Conservation (phyloP, 2,888 invertebrate genomes). For the Thecocarcelia acutangulata region DNA sequence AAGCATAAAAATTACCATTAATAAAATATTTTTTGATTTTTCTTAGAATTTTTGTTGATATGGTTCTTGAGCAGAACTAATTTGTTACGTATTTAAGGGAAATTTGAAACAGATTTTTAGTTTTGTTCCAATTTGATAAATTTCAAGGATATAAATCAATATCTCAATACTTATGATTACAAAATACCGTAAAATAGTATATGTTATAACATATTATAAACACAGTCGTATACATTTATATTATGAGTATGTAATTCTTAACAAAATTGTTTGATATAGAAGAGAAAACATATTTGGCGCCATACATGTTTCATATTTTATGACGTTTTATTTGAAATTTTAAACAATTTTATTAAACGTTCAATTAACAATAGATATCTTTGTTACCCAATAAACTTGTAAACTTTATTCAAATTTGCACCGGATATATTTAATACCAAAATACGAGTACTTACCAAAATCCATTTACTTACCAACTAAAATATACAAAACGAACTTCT, state of each 20-base stretch:
- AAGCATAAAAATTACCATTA: slow-evolving; percentile 66
- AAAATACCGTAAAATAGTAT: not conserved
- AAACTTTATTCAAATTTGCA: slow-evolving; percentile 70
- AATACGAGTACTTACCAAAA: slow-evolving; percentile 17
- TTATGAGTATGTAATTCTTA: not conserved
- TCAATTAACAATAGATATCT: slow-evolving; percentile 16
- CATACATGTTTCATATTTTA: slow-evolving; percentile 26
- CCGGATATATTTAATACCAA: slow-evolving; percentile 70
- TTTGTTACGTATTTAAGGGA: not conserved
- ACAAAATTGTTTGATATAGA: not conserved
- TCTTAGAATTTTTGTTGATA: slow-evolving; percentile 45
- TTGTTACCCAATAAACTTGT: slow-evolving; percentile 77
- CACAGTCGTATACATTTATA: no score
- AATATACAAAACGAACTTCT: not conserved
- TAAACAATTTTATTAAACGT: slow-evolving; percentile 17
- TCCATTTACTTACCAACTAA: slow-evolving; percentile 26
- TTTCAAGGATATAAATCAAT: slow-evolving; percentile 52
- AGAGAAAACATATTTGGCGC: slow-evolving; percentile 36
- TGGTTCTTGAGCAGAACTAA: slow-evolving; percentile 23
- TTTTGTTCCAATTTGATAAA: slow-evolving; percentile 15
- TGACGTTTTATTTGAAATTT: not conserved
- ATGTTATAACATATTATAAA: not conserved
- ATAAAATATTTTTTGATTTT: slow-evolving; percentile 48
- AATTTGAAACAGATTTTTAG: not conserved
- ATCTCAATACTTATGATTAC: not conserved